Conservation (phyloP, 1,140 invertebrate species). For the Procambarus virginalis region DNA sequence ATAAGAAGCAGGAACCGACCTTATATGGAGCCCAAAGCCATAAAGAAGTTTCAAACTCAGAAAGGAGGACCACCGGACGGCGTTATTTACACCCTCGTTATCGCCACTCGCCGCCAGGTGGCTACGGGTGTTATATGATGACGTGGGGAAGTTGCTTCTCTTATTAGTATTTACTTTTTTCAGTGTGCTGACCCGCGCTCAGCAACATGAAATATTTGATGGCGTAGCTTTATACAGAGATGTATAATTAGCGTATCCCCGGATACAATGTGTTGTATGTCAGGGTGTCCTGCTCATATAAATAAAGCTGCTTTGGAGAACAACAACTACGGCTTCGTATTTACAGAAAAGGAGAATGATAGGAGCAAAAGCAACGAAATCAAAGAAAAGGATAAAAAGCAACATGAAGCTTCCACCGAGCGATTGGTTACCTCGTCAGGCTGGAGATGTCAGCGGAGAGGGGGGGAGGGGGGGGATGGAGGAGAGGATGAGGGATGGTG, state of each 20-base stretch:
- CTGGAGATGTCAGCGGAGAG: not conserved
- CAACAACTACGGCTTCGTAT: too few relatives aligned
- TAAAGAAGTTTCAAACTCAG: not conserved
- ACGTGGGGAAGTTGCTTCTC: not conserved
- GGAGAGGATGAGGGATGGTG: not conserved
- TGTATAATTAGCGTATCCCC: not conserved
- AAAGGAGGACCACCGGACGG: not conserved
- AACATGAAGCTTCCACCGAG: not conserved
- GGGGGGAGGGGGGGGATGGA: not conserved
- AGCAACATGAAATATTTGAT: not conserved
- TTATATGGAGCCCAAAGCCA: not conserved
- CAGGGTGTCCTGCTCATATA: too few relatives aligned
- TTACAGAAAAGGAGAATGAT: too few relatives aligned
- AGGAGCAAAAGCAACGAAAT: too few relatives aligned
- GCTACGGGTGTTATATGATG: not conserved
- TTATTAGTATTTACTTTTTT: not conserved
- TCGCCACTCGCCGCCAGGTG: not conserved
- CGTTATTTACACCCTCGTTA: not conserved
- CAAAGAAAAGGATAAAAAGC: too few relatives aligned
- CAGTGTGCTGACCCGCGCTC: too few relatives aligned
- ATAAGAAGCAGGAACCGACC: not conserved
- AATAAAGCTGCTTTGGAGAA: too few relatives aligned
- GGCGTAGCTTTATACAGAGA: not conserved
- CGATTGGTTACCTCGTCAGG: slow-evolving; percentile 28
- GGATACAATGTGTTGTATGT: not conserved